These are phyloP conservation scores for Venustoraphidia nigricollis DNA, from an alignment of 2,888 invertebrate genomes.

Conservation along the genomic window DNA sequence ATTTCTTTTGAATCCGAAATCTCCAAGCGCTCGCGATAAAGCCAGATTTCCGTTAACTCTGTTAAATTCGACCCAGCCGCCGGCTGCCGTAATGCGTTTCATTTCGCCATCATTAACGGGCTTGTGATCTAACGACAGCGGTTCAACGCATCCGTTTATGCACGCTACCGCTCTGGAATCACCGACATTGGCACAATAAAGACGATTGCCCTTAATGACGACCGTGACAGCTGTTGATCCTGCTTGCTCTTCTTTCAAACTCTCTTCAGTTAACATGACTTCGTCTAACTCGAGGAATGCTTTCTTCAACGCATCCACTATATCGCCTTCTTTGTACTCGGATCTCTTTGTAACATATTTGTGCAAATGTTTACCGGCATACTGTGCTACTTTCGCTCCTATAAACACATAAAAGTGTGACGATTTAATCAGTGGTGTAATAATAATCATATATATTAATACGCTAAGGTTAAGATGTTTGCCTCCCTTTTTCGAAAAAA, in stretches of 20 bases:
- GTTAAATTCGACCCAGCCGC: slow-evolving; percentile 95
- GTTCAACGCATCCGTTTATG: slow-evolving; percentile 60
- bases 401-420: slow-evolving; percentile 24
- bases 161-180: slow-evolving; percentile 92
- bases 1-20: slow-evolving; percentile 92
- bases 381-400: slow-evolving; percentile 83
- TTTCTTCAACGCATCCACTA: slow-evolving; percentile 72
- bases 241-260: slow-evolving; percentile 80
- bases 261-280: slow-evolving; percentile 80
- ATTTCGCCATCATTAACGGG: slow-evolving; percentile 80
- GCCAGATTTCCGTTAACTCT: slow-evolving; percentile 97
- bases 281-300: slow-evolving; percentile 85
- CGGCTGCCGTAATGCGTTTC: slow-evolving; percentile 80
- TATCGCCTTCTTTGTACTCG: slow-evolving; percentile 69
- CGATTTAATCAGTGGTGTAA: too few relatives aligned
- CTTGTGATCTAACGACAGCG: slow-evolving; percentile 87
- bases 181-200: slow-evolving; percentile 95
- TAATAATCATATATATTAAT: too few relatives aligned
- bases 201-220: slow-evolving; percentile 63
- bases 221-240: slow-evolving; percentile 88
- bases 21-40: slow-evolving; percentile 88
- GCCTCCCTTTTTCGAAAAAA: too few relatives aligned
- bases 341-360: slow-evolving; percentile 73
- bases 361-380: slow-evolving; percentile 90
- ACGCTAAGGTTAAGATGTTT: too few relatives aligned